These are phyloP conservation scores for Diadromus collaris DNA, from an alignment of 2,888 invertebrate genomes.

Conservation along the genomic window DNA sequence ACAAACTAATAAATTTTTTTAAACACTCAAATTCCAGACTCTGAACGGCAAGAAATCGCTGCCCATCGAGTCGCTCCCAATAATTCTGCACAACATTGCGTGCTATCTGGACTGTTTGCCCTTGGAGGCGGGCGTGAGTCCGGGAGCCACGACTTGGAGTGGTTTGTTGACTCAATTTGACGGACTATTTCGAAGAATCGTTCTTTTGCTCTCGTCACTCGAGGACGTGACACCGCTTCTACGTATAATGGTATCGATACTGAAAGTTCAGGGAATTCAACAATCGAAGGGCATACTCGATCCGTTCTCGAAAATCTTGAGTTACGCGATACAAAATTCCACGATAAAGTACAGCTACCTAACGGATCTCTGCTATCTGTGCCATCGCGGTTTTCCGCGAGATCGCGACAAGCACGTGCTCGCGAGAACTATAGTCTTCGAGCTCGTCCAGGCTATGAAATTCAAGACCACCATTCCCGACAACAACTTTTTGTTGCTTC, in stretches of 20 bases:
- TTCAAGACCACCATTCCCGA: conserved; percentile 98
- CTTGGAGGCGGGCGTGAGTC: conserved; percentile 87
- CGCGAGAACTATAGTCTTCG: conserved; percentile 95
- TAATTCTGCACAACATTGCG: conserved; percentile 94
- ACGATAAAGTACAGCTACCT: conserved; percentile 89
- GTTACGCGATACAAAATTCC: conserved; percentile 95
- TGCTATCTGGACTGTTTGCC: conserved; percentile 96
- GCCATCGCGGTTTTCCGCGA: conserved; percentile 92
- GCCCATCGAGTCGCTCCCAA: conserved; percentile 86
- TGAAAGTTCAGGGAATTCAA: conserved; percentile 92
- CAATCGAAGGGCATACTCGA: conserved; percentile 94
- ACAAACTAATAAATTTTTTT: not conserved
- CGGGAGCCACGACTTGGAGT: conserved; percentile 88
- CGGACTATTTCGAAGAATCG: conserved; percentile 89
- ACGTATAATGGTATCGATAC: conserved; percentile 88
- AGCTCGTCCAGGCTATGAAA: conserved; percentile 96
- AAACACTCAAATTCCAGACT: conserved; percentile 81
- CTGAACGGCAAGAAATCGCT: conserved; percentile 89
- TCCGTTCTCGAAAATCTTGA: conserved; percentile 96
- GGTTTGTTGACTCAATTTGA: conserved; percentile 94
- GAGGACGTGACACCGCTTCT: conserved; percentile 88
- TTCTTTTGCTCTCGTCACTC: conserved; percentile 86
- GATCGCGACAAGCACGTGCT: conserved; percentile 97
- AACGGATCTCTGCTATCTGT: conserved; percentile 94
- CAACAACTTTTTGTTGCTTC: conserved; percentile 94